Conservation (phyloP, 64 coral and sea anemone genomes). For the Montipora sp. region DNA sequence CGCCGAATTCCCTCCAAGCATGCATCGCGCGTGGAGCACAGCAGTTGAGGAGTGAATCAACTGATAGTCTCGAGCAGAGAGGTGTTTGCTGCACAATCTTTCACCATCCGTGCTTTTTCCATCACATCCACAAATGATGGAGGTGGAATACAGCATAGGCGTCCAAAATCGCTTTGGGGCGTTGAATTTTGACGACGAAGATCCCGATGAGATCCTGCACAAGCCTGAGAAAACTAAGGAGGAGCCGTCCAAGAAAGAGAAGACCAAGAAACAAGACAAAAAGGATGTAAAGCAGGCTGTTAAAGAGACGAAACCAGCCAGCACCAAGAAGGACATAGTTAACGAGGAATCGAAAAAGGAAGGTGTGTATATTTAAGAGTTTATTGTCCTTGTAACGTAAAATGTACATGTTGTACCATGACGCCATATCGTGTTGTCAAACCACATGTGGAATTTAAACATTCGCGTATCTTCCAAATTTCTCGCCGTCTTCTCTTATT, state of each 20-base stretch:
- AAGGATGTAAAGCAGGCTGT: constrained; percentile 33
- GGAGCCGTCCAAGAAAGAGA: constrained; percentile 52
- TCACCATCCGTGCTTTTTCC: constrained; percentile 57
- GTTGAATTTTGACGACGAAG: constrained; percentile 62
- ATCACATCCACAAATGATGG: constrained; percentile 74
- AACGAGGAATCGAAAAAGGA: constrained; percentile 71
- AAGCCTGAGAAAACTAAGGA: constrained; percentile 44
- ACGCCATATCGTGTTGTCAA: constrained; percentile 28
- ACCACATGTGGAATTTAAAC: neutral
- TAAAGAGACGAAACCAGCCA: constrained; percentile 60
- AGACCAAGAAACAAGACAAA: constrained; percentile 52
- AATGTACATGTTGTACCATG: constrained; percentile 47
- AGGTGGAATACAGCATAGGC: constrained; percentile 83
- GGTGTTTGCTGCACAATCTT: constrained; percentile 60
- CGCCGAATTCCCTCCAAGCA: constrained; percentile 39
- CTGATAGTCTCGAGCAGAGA: neutral
- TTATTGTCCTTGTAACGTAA: neutral
- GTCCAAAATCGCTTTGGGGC: constrained; percentile 71
- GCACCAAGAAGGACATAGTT: constrained; percentile 56
- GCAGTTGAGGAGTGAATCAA: neutral
- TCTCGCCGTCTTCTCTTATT: neutral
- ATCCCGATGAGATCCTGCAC: constrained; percentile 7
- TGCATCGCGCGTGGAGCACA: constrained; percentile 30
- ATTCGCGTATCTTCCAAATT: neutral
- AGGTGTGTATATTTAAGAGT: constrained; percentile 22